Evolutionary conservation across 2,888 invertebrate genomes (phyloP), one percentile per base, ranked within the genome.

Genomic region (Melipona beecheii): DNA sequence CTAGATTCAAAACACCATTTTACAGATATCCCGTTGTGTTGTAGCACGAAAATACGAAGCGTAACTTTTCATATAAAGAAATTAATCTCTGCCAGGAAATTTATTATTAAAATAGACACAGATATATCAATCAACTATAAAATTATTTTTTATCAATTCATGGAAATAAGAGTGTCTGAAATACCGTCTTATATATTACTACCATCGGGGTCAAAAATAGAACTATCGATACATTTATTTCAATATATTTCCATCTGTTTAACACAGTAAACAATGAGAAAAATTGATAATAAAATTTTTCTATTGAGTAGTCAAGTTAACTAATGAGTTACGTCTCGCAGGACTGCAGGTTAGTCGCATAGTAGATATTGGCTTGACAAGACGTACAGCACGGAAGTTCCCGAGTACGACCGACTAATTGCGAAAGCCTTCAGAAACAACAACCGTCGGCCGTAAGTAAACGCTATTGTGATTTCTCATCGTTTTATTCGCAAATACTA

Each of bases 391-490:
- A 92, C 94, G 93, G 92, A 93, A 93, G 93, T 92, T 90, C 87
- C 93, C 94, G 93, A 94, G 91, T 90, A 86, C 89, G 92, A 91
- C 93, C 94, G 94, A 94, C 90, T 92, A 92, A 93, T 93, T 93
- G 93, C 93, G 94, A 94, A 92, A 93, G 93, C 92, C 93, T 93
- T 94, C 94, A 94, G 95, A 95, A 95, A 95, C 95, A 95, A 95
- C 95, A 95, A 95, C 94, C 94, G 93, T 94, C 94, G 95, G 94
- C 94, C 95, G 95, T 95, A 95, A 95, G 95, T 95, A 94, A 94
- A 93, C 93, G 94, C 93, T 94, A 92, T 90, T 92, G 89, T 91
- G 91, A 89, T 91, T 83, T 87, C 81, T 87, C 77, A 73, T 89
- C 78, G 70, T 76, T 87, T 91, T 88, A 78, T 36, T 77, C 19